phyloP scores from a whole-genome alignment of 2,888 invertebrate genomes.

The Drosophila siamana region DNA sequence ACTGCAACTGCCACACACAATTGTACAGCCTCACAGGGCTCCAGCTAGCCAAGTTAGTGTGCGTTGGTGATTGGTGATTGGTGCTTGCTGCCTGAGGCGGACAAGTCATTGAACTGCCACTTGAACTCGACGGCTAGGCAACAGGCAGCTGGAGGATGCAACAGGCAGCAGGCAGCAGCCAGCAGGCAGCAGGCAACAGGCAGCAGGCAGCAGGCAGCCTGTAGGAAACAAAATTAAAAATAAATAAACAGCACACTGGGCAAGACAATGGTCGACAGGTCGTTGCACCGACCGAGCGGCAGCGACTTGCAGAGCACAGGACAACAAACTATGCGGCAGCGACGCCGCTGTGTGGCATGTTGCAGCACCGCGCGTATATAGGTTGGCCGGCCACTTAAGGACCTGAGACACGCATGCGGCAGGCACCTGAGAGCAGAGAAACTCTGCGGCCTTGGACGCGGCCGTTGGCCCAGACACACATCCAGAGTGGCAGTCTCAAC shows the following conservation, averaged over 20 bases:
- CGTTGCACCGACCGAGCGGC: too few species aligned
- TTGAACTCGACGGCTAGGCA: not conserved
- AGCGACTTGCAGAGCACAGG: conserved; percentile 28
- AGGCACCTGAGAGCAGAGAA: conserved; percentile 68
- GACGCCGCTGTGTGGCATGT: not conserved
- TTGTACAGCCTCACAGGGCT: conserved; percentile 21
- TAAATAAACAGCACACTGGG: conserved; percentile 37
- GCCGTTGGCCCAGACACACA: conserved; percentile 66
- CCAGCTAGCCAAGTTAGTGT: conserved; percentile 4
- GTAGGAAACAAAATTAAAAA: conserved; percentile 41
- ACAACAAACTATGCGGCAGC: conserved; percentile 46
- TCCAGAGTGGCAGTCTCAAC: not conserved
- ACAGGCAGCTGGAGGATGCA: conserved; percentile 42
- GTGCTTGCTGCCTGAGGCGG: too few species aligned
- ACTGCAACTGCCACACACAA: not conserved
- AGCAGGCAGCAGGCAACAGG: conserved; percentile 49
- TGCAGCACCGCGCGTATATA: conserved; percentile 8
- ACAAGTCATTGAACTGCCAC: conserved; percentile 48
- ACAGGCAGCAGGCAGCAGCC: conserved; percentile 23
- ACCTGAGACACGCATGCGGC: conserved; percentile 28
- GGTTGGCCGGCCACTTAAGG: conserved; percentile 58
- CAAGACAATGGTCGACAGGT: conserved; percentile 48
- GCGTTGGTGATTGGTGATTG: too few species aligned
- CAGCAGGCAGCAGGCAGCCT: conserved; percentile 23
- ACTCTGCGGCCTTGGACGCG: conserved; percentile 68